These are phyloP conservation scores for Myotis yumanensis DNA, from an alignment of 2,113 vertebrate genomes.

Conservation along the genomic window DNA sequence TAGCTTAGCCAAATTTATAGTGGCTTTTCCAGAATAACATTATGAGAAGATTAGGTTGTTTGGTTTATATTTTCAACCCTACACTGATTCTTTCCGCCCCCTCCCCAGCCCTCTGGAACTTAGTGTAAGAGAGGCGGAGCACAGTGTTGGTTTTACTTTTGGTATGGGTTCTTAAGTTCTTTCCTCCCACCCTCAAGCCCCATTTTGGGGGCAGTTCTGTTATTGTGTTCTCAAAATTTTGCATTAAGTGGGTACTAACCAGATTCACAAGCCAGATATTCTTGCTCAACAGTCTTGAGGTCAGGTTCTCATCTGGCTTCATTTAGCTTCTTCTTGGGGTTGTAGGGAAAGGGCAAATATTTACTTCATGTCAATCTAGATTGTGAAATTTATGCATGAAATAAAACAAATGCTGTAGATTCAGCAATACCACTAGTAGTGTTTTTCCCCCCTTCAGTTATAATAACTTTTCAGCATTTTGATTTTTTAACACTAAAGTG, in stretches of 20 bases:
- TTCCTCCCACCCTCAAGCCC: neutral
- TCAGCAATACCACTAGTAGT: neutral
- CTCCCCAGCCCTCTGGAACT: neutral
- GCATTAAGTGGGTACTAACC: neutral
- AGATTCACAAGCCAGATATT: neutral
- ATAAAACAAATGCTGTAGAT: neutral
- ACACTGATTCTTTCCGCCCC: neutral
- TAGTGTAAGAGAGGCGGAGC: neutral
- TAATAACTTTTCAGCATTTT: neutral
- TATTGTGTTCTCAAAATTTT: neutral
- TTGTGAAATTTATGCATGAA: neutral
- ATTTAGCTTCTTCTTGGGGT: neutral
- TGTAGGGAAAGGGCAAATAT: neutral
- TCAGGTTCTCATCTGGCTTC: neutral
- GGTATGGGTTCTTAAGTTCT: neutral
- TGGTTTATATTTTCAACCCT: conserved; percentile 1
- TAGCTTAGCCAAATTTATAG: neutral
- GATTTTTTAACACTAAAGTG: neutral
- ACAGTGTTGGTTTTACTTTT: conserved; percentile 4
- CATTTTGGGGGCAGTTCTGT: neutral
- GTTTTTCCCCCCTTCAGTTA: neutral
- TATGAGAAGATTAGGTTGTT: neutral
- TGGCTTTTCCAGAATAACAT: neutral
- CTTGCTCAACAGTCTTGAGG: neutral
- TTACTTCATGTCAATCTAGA: neutral